Evolutionary conservation across 92 coral and sea anemone species (phyloP).

Genomic region (Porites lobata): DNA sequence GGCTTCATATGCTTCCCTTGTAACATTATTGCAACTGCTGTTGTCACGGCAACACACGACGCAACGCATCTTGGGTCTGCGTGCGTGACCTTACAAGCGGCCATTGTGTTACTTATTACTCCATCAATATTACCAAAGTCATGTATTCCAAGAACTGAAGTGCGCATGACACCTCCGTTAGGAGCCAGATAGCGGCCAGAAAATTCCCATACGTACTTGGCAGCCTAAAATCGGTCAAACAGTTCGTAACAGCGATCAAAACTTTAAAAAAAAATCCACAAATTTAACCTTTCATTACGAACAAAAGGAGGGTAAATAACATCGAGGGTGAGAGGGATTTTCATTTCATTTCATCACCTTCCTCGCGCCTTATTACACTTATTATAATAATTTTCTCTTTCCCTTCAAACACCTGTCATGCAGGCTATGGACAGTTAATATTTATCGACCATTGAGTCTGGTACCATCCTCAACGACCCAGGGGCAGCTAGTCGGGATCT

Average conservation of each 20-base stretch:
- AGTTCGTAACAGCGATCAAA: neutral
- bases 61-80: conserved; percentile 99
- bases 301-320: too few species aligned
- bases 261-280: too few species aligned
- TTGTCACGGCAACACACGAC: conserved; percentile 97
- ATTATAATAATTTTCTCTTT: too few species aligned
- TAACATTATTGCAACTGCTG: conserved; percentile 95
- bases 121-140: conserved; percentile 84
- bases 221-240: conserved; percentile 65
- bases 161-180: conserved; percentile 98
- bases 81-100: conserved; percentile 93
- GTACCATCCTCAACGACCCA: too few species aligned
- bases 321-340: too few species aligned
- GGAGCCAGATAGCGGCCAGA: conserved; percentile 83
- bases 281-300: too few species aligned
- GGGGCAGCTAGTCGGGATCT: too few species aligned
- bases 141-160: conserved; percentile 90
- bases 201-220: conserved; percentile 81
- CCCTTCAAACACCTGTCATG: too few species aligned
- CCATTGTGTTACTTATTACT: conserved; percentile 83
- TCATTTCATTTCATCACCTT: too few species aligned
- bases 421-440: too few species aligned
- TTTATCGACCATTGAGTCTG: too few species aligned
- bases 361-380: too few species aligned
- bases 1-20: conserved; percentile 80